These are phyloP conservation scores for Eudyptes chrysolophus DNA, from an alignment of 2,113 vertebrate genomes.

Conservation along the genomic window DNA sequence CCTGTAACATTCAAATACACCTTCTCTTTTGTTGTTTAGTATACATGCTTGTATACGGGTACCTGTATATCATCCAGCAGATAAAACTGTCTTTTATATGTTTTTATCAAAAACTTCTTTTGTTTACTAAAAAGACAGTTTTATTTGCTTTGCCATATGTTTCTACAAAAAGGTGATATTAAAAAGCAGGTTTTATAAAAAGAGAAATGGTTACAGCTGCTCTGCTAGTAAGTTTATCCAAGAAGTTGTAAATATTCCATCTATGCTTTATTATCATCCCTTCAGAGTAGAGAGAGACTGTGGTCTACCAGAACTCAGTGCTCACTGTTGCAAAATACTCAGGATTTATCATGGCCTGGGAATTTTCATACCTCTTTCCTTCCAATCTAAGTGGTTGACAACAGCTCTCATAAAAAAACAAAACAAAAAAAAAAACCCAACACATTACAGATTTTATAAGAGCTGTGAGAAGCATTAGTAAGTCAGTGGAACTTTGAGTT, in stretches of 20 bases:
- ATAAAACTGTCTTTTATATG: conserved; percentile 58
- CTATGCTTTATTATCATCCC: neutral
- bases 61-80: conserved; percentile 47
- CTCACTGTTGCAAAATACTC: neutral
- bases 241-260: conserved; percentile 42
- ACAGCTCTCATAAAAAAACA: neutral
- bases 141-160: conserved; percentile 34
- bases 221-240: conserved; percentile 20
- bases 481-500: neutral
- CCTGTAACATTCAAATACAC: neutral
- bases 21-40: conserved; percentile 30
- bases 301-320: neutral
- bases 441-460: neutral
- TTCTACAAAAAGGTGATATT: conserved; percentile 43
- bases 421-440: neutral
- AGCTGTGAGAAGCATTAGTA: neutral
- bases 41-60: conserved; percentile 49
- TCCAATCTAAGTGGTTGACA: neutral
- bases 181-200: conserved; percentile 37
- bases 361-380: conserved; percentile 14
- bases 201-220: conserved; percentile 15
- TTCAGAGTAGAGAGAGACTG: neutral
- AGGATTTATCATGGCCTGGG: neutral
- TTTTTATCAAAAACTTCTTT: conserved; percentile 54
- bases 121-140: conserved; percentile 57